These are phyloP conservation scores for Lepus americanus DNA, from an alignment of 2,113 vertebrate genomes.

Conservation along the genomic window DNA sequence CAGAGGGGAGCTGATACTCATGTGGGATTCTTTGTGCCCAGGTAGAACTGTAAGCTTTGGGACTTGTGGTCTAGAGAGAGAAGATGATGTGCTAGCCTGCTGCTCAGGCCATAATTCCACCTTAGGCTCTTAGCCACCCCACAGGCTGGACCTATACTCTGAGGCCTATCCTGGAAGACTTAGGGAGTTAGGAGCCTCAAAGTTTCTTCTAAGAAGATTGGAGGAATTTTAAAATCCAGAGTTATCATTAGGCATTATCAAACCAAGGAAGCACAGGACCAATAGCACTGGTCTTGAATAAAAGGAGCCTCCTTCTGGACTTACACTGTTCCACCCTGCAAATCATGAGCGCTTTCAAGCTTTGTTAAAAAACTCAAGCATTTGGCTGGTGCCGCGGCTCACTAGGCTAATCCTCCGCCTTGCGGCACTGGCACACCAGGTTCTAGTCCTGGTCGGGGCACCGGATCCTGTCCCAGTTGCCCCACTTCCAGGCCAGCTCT, in stretches of 20 bases:
- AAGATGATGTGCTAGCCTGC: not conserved
- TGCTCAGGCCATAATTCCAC: not conserved
- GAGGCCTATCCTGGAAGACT: not conserved
- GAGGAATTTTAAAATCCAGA: conserved; percentile 16
- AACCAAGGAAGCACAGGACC: not conserved
- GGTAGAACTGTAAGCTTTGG: not conserved
- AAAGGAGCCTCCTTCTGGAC: not conserved
- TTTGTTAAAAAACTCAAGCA: conserved; percentile 44
- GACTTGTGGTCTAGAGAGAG: not conserved
- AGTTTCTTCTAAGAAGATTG: not conserved
- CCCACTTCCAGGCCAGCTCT: too few relatives aligned
- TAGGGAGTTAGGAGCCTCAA: not conserved
- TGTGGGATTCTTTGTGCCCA: not conserved
- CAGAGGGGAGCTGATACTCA: not conserved
- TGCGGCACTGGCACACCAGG: too few relatives aligned
- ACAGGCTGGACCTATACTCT: not conserved
- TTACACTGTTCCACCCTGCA: not conserved
- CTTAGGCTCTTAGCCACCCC: too few relatives aligned
- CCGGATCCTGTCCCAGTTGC: too few relatives aligned
- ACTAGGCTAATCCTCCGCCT: too few relatives aligned
- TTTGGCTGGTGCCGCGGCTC: not conserved
- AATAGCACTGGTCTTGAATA: not conserved
- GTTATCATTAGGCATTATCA: not conserved
- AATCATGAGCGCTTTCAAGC: not conserved
- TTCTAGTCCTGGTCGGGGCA: too few relatives aligned